These are phyloP conservation scores for Acrocephalus kingi DNA, from an alignment of 2,113 vertebrate species.

Conservation along the genomic window DNA sequence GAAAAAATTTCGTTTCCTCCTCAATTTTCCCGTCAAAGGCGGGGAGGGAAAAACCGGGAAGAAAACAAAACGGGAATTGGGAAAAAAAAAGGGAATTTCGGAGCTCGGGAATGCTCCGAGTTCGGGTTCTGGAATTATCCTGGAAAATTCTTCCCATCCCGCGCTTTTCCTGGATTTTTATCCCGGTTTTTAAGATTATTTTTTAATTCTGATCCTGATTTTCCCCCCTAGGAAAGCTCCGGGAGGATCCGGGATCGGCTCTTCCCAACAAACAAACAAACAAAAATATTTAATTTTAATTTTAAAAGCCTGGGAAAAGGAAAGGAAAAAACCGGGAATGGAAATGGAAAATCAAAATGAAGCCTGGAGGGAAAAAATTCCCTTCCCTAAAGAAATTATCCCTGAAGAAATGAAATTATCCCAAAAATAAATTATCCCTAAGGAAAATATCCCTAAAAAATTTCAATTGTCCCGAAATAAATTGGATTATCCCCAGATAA, in stretches of 20 bases:
- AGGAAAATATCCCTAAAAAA: not conserved
- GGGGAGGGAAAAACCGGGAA: not conserved
- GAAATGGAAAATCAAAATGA: not conserved
- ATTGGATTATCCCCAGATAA: not conserved
- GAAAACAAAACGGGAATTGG: not conserved
- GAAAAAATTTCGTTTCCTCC: not conserved
- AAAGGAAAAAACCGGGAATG: not conserved
- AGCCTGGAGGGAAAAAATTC: not conserved
- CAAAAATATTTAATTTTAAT: no score
- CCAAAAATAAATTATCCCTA: no score
- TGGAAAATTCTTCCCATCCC: not conserved
- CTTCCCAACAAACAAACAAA: not conserved
- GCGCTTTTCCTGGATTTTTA: not conserved
- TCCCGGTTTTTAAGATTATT: not conserved
- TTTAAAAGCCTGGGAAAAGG: not conserved
- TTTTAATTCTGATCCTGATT: not conserved
- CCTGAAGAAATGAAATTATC: no score
- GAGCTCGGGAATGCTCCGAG: not conserved
- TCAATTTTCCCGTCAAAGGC: fast-evolving
- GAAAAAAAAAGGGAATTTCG: not conserved
- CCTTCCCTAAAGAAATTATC: not conserved
- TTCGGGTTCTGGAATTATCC: not conserved
- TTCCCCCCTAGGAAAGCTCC: not conserved
- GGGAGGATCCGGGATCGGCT: not conserved
- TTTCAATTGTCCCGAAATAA: not conserved